Conservation (phyloP, 2,113 vertebrate genomes). For the Sander lucioperca region DNA sequence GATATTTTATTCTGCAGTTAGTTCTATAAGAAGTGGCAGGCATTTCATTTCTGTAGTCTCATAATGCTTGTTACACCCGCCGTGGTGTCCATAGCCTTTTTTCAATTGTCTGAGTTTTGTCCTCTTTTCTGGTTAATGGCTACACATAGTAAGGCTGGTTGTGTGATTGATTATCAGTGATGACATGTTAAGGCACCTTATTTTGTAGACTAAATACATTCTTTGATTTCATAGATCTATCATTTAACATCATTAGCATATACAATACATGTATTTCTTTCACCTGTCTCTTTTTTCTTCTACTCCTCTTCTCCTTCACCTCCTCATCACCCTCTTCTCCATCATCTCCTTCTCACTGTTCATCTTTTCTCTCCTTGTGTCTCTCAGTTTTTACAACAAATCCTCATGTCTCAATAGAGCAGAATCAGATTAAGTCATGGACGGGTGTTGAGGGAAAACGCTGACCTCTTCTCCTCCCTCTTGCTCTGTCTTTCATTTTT, state of each 20-base stretch:
- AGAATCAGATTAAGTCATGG: conserved; percentile 96
- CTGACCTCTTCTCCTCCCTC: conserved; percentile 96
- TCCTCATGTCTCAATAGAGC: conserved; percentile 89
- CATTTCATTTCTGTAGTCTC: neutral
- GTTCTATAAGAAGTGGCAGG: neutral
- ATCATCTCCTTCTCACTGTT: conserved; percentile 48
- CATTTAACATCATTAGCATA: neutral
- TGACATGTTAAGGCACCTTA: neutral
- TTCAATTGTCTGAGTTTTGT: neutral
- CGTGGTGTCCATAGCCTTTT: neutral
- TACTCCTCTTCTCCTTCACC: conserved; percentile 42
- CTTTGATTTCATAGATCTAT: neutral
- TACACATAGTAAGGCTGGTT: no score
- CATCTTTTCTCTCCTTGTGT: conserved; percentile 48
- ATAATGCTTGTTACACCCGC: neutral
- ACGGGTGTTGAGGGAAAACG: conserved; percentile 98
- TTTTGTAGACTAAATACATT: neutral
- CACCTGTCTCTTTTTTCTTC: neutral
- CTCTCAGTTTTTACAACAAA: conserved; percentile 79
- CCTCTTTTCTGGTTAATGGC: neutral
- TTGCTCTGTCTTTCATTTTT: conserved; percentile 89
- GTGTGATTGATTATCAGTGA: no score
- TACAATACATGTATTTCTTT: neutral
- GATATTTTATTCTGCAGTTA: neutral
- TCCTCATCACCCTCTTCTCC: conserved; percentile 49